Percentiles rank a stretch among this genome's conserved stretches.
These are phyloP conservation scores for Caenorhabditis imperialis DNA, from an alignment of 2,888 invertebrate species.

Conservation along the genomic window DNA sequence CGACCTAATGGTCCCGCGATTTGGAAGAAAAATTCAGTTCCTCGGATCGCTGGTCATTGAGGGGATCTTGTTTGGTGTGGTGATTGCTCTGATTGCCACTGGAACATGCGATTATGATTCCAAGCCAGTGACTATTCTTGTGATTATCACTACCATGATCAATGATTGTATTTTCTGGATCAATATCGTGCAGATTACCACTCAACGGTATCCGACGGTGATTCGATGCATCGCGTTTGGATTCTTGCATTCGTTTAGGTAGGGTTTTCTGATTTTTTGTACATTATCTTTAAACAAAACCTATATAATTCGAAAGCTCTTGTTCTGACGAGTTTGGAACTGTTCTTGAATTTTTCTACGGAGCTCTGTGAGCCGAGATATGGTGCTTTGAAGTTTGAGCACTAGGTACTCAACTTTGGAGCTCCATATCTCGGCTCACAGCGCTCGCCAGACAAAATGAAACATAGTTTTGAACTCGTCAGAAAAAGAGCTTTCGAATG, in stretches of 20 bases:
- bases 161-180: constrained; percentile 75
- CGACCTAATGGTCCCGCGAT: constrained; percentile 67
- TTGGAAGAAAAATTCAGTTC: constrained; percentile 71
- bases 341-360: too few species aligned
- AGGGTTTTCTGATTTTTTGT: not conserved
- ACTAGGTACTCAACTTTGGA: too few species aligned
- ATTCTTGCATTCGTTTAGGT: constrained; percentile 70
- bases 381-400: too few species aligned
- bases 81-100: constrained; percentile 62
- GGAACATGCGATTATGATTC: constrained; percentile 56
- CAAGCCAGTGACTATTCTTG: constrained; percentile 58
- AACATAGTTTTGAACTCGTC: too few species aligned
- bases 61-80: constrained; percentile 61
- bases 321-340: too few species aligned
- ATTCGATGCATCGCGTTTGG: constrained; percentile 76
- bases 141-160: constrained; percentile 70
- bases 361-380: too few species aligned
- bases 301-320: not conserved
- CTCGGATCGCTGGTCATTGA: constrained; percentile 64
- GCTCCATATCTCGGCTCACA: too few species aligned
- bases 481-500: too few species aligned
- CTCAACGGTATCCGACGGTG: constrained; percentile 75
- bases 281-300: too few species aligned
- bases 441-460: too few species aligned
- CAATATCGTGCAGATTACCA: constrained; percentile 73